phyloP scores from a whole-genome alignment of 2,113 vertebrate genomes.

The Caranx ignobilis region DNA sequence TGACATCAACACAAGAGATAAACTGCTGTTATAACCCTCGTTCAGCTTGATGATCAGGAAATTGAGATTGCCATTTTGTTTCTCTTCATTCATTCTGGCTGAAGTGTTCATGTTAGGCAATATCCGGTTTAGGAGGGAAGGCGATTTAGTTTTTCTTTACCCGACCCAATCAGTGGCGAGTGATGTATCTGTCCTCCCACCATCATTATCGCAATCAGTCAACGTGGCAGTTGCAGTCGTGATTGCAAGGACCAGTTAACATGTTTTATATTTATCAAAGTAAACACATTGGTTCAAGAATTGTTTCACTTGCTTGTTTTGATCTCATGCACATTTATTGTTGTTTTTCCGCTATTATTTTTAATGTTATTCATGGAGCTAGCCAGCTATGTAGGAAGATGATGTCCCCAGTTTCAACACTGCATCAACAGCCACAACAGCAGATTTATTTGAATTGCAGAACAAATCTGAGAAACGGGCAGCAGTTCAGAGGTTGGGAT shows the following conservation, averaged over 20 bases:
- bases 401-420: background rate
- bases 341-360: background rate
- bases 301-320: background rate
- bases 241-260: too few relatives aligned
- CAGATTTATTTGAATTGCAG: background rate
- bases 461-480: background rate
- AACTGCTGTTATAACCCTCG: too few relatives aligned
- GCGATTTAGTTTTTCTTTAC: too few relatives aligned
- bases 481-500: background rate
- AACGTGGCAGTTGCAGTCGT: too few relatives aligned
- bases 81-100: background rate
- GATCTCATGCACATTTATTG: background rate
- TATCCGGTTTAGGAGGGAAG: background rate
- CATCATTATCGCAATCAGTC: background rate
- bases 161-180: background rate
- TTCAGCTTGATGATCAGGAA: too few relatives aligned
- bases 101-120: background rate
- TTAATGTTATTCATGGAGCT: background rate
- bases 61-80: too few relatives aligned
- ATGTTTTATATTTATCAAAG: background rate
- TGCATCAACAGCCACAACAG: background rate
- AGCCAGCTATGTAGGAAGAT: constrained; percentile 1
- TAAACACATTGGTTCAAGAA: background rate
- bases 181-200: background rate
- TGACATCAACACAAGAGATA: too few relatives aligned